Base-by-base conservation (phyloP, 1,140 invertebrate species). In the Caerostris darwini region DNA sequence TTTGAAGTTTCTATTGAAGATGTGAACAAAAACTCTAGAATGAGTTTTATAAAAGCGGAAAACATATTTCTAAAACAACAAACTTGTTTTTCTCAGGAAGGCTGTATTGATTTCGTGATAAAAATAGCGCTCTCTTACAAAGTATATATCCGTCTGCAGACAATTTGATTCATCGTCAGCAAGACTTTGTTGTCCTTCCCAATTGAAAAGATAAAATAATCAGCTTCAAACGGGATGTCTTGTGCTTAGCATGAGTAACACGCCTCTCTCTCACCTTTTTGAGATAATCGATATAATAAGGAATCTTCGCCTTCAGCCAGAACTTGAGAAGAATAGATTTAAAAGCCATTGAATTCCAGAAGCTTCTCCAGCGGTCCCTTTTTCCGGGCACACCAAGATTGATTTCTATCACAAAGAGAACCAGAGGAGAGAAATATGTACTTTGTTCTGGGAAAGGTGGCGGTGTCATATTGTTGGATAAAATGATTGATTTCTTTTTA, bases 401-500 rank as follows among this genome's bases (percentile, higher is more conserved):
- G 87, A 90, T 90, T 71, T 61, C 50, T 71, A 90, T 90, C 87
- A 69, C 64, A 90, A 90, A 71, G 67, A 71, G 56, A 69, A 19
- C 12, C 53, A 90, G 64, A 90, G 53, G 56, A 71, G 54, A 57
- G 67, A 50, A 34, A 34, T 34, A 34, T 34, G 34, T 34, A 34
- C 34, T 34, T 34, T 34, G 34, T 34, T 34, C 34, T 34, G 34
- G 34, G 12, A 69, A 34, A 87, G 85, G 61, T 90, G 87, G 64
- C 58, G 64, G 67, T 50, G 14, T 56, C 61, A 50, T 34, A 90
- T 90, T 90, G 87, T 90, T 69, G 67, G n/a, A 53, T 56, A 56
- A 64, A 90, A 90, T 90, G 87, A 90, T 90, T 71, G 87, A 90
- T 90, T 90, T 90, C 71, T 71, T 90, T 90, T 71, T 90, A 71